Evolutionary conservation across 2,888 invertebrate species (phyloP).

Genomic region (Serripes groenlandicus): DNA sequence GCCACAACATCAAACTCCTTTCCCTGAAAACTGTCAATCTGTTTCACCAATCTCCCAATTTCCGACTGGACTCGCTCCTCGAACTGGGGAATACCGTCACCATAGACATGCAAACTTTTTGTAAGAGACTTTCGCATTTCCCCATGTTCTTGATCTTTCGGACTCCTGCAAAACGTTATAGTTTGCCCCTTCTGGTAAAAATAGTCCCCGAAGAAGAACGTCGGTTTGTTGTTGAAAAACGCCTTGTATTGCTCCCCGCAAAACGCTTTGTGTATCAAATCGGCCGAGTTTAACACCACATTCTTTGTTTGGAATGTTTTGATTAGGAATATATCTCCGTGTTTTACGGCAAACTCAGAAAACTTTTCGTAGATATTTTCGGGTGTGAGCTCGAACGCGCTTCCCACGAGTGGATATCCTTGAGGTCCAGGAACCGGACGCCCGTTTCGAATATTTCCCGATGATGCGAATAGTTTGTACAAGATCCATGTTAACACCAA

Average conservation of each 20-base stretch:
- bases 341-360: neutral
- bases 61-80: neutral
- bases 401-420: conserved; percentile 3
- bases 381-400: neutral
- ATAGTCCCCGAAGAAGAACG: neutral
- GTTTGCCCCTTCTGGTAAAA: neutral
- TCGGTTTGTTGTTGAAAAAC: neutral
- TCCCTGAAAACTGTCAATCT: neutral
- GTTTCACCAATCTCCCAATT: neutral
- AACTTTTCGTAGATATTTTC: conserved; percentile 16
- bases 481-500: neutral
- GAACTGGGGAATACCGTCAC: neutral
- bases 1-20: neutral
- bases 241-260: neutral
- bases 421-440: neutral
- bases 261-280: neutral
- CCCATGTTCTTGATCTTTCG: neutral
- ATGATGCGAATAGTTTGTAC: neutral
- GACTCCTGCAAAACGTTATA: neutral
- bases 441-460: neutral
- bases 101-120: conserved; percentile 9
- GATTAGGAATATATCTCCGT: conserved; percentile 3
- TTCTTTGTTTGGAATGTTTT: neutral
- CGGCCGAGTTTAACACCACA: neutral
- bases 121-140: neutral